phyloP scores from a whole-genome alignment of 2,113 vertebrate genomes.

The Laticauda laticaudata region DNA sequence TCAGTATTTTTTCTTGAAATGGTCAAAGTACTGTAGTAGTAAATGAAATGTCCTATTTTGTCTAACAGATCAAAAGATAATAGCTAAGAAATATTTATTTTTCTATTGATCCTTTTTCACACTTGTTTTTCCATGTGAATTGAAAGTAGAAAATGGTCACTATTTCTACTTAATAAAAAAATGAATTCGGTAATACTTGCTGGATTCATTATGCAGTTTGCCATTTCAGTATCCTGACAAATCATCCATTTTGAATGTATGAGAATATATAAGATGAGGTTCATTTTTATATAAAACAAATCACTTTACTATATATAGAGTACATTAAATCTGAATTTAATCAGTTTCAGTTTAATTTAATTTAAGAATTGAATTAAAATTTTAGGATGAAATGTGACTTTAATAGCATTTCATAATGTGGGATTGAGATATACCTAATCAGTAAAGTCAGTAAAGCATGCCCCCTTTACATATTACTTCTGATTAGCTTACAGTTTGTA shows the following conservation, averaged over 20 bases:
- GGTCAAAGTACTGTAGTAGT: background rate
- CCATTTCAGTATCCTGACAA: background rate
- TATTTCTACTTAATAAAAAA: background rate
- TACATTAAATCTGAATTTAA: background rate
- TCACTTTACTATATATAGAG: background rate
- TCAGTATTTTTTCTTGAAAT: constrained; percentile 50
- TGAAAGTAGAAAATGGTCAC: background rate
- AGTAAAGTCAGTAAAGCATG: background rate
- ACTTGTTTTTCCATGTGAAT: background rate
- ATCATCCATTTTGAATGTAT: background rate
- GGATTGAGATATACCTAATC: background rate
- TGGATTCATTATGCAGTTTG: background rate
- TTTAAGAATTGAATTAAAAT: background rate
- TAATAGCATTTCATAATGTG: background rate
- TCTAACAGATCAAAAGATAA: background rate
- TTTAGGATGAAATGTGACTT: background rate
- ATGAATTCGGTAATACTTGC: background rate
- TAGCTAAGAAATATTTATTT: background rate
- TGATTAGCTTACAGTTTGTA: background rate
- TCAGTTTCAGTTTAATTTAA: background rate
- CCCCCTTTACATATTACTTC: background rate
- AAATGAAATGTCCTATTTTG: background rate
- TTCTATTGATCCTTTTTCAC: background rate
- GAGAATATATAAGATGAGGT: background rate
- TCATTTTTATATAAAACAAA: background rate